Conservation (phyloP, 2,113 vertebrate species). For the Glaucidium brasilianum region DNA sequence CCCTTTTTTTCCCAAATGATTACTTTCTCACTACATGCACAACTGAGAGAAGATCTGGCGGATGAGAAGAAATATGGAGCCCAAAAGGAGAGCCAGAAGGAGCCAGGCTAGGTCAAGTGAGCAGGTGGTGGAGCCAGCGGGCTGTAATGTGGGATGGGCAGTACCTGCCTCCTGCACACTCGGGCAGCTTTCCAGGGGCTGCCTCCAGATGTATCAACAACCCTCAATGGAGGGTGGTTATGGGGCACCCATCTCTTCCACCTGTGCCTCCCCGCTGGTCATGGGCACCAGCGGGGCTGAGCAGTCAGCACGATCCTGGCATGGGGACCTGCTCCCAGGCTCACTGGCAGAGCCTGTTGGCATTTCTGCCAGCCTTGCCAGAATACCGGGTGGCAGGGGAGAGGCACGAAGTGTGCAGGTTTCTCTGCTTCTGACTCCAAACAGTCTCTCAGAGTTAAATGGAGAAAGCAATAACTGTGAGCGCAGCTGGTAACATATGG, state of each 20-base stretch:
- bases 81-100: background rate
- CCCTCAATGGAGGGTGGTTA: background rate
- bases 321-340: background rate
- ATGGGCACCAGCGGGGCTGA: accelerated
- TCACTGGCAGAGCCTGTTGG: background rate
- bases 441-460: background rate
- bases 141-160: background rate
- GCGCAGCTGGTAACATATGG: conserved; percentile 66
- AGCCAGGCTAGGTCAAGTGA: background rate
- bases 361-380: conserved; percentile 1
- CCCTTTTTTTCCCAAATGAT: accelerated
- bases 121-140: background rate
- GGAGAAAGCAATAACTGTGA: background rate
- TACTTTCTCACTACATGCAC: background rate
- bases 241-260: background rate
- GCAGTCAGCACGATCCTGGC: background rate
- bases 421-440: background rate
- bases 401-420: background rate
- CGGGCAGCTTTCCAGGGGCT: background rate
- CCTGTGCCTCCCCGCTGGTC: accelerated
- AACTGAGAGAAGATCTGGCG: background rate
- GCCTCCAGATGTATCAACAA: accelerated
- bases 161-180: background rate
- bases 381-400: background rate
- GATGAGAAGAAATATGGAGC: accelerated